Conservation (phyloP, 2,888 invertebrate species). For the Mayetiola destructor region DNA sequence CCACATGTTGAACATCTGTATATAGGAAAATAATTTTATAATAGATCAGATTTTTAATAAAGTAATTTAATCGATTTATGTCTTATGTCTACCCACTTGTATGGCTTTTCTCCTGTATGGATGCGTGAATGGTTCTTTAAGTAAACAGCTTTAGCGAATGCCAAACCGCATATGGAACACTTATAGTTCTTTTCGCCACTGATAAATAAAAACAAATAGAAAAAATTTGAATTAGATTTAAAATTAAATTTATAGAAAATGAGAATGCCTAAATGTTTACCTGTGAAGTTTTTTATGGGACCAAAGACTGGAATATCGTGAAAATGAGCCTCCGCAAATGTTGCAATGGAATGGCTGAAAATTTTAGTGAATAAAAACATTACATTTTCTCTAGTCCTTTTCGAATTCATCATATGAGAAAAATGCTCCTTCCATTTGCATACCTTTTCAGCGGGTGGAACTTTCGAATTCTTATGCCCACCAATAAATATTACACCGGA, state of each 20-base stretch:
- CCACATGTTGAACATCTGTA: conserved; percentile 70
- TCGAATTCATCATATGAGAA: no score
- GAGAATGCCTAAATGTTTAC: conserved; percentile 28
- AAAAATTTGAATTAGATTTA: neutral
- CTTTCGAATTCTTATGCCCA: conserved; percentile 18
- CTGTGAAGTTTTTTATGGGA: conserved; percentile 78
- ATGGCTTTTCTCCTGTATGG: conserved; percentile 73
- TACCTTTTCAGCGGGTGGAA: conserved; percentile 46
- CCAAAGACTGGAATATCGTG: conserved; percentile 76
- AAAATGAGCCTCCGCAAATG: conserved; percentile 71
- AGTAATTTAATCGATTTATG: conserved; percentile 17
- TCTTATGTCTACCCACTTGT: conserved; percentile 42
- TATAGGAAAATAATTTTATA: conserved; percentile 16
- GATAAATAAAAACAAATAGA: no score
- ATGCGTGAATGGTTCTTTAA: conserved; percentile 77
- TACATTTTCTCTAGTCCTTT: no score
- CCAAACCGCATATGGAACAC: conserved; percentile 73
- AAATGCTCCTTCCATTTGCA: no score
- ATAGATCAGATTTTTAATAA: neutral
- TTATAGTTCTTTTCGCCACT: conserved; percentile 60
- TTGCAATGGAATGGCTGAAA: conserved; percentile 79
- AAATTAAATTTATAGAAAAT: neutral
- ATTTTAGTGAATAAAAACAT: no score
- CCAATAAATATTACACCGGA: conserved; percentile 56
- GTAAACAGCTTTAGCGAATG: conserved; percentile 82